Conservation (phyloP, 2,113 vertebrate genomes). For the Cyprinodon variegatus region DNA sequence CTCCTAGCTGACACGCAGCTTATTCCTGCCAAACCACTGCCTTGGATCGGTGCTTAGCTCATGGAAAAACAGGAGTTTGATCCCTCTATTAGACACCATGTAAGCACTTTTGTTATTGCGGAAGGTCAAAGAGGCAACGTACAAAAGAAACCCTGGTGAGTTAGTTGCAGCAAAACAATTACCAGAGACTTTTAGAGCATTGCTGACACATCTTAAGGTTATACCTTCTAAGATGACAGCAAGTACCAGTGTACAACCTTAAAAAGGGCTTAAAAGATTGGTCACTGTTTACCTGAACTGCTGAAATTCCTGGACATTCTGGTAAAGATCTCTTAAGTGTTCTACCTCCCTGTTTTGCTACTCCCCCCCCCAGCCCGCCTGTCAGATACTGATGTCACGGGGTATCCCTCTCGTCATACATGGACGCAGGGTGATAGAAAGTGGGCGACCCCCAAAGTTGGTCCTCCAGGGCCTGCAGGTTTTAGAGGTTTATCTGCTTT, state of each 20-base stretch:
- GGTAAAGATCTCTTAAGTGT: neutral
- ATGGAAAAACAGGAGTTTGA: conserved; percentile 47
- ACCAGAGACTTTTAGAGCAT: neutral
- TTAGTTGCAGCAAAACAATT: neutral
- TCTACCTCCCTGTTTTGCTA: neutral
- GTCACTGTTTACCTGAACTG: neutral
- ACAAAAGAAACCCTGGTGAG: neutral
- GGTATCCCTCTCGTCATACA: too few species aligned
- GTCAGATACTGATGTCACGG: too few species aligned
- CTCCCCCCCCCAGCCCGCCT: too few species aligned
- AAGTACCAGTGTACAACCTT: neutral
- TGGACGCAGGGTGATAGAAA: too few species aligned
- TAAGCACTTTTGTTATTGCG: conserved; percentile 18
- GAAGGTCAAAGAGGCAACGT: conserved; percentile 12
- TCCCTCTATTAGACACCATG: conserved; percentile 18
- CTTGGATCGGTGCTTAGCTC: conserved; percentile 49
- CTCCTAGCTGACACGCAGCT: conserved; percentile 36
- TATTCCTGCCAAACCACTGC: conserved; percentile 42
- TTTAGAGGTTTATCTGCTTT: too few species aligned
- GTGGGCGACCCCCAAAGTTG: too few species aligned
- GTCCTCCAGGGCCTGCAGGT: too few species aligned
- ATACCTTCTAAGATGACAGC: neutral
- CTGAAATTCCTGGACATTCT: neutral
- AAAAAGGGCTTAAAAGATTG: neutral
- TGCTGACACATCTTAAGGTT: conserved; percentile 5